phyloP scores from a whole-genome alignment of 2,113 vertebrate species.

The Zosterops japonicus region DNA sequence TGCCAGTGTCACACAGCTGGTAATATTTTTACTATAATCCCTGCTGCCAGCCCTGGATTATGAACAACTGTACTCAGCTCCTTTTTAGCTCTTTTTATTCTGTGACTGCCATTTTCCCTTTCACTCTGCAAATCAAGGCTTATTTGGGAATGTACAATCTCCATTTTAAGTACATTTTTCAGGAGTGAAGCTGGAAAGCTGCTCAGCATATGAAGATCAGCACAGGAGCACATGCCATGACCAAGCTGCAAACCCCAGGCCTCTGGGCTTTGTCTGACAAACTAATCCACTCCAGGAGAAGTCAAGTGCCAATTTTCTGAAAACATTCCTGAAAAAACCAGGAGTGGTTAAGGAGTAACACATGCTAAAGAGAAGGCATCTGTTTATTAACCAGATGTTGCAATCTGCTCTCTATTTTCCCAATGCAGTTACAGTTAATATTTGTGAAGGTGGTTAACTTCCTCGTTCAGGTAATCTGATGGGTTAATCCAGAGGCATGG shows the following conservation, averaged over 20 bases:
- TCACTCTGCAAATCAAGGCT: not conserved
- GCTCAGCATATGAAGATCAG: constrained; percentile 14
- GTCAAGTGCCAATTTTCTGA: not conserved
- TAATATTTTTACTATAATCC: not conserved
- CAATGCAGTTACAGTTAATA: constrained; percentile 13
- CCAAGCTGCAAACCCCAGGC: not conserved
- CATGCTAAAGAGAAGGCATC: not conserved
- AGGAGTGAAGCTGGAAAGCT: constrained; percentile 9
- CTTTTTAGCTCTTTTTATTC: not conserved
- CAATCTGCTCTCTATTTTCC: constrained; percentile 20
- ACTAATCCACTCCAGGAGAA: not conserved
- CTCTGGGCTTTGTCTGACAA: not conserved
- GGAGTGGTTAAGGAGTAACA: not conserved
- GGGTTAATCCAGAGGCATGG: constrained; percentile 5
- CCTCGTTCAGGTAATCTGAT: not conserved
- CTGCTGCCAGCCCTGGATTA: not conserved
- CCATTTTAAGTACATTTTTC: constrained; percentile 1
- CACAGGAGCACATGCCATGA: fast-evolving
- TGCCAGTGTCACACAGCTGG: not conserved
- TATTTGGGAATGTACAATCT: not conserved
- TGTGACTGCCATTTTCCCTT: not conserved
- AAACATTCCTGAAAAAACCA: not conserved
- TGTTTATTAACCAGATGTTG: constrained; percentile 11
- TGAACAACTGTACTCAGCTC: not conserved
- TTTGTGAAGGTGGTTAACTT: constrained; percentile 50